Evolutionary conservation across 2,888 invertebrate species (phyloP), one percentile per base, ranked within the genome.

Genomic region (Epiperipatus broadwayi): DNA sequence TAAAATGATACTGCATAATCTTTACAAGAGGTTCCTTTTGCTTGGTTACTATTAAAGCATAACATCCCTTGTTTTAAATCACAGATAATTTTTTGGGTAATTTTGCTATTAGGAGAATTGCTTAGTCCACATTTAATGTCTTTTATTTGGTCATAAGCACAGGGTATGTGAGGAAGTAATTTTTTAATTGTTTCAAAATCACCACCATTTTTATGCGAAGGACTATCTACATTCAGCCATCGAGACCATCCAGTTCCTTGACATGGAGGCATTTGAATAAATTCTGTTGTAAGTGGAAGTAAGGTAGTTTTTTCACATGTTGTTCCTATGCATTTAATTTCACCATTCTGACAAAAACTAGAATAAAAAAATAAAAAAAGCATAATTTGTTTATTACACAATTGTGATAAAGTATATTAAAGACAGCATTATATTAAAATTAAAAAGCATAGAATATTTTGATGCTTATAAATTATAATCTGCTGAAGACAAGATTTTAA

Each of bases 1-100:
- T 70, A 64, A 2, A 81, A 74, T 21, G 77, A 67, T 35, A 84
- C 72, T 60, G 85, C 83, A 53, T 83, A 84, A 62, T 85, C 83
- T 2, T 72, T 68, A 49, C 85, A 85, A 2, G 58, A 21, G n/a
- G 37, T 30, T 3, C 39, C 19, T n/a, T 16, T 12, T 10, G 40
- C 29, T 33, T 46, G 46, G 3, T 47, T 47, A 4, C 45, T 47
- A 41, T 53, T 59, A 39, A 56, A 60, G 52, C 84, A 84, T 4
- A 71, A 57, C 0, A 84, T 61, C 0, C 84, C 84, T 10, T 65
- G 64, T 47, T 76, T 71, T 41, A 79, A 53, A 47, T 72, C 73
- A 53, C 85, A 85, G 48, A 73, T 73, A 0, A 75, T 77, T 51
- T 77, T 69, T 38, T 79, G 68, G 1, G 74, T 75, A 7, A 76